These are phyloP conservation scores for Catagonus wagneri DNA, from an alignment of 2,113 vertebrate species.

Conservation along the genomic window DNA sequence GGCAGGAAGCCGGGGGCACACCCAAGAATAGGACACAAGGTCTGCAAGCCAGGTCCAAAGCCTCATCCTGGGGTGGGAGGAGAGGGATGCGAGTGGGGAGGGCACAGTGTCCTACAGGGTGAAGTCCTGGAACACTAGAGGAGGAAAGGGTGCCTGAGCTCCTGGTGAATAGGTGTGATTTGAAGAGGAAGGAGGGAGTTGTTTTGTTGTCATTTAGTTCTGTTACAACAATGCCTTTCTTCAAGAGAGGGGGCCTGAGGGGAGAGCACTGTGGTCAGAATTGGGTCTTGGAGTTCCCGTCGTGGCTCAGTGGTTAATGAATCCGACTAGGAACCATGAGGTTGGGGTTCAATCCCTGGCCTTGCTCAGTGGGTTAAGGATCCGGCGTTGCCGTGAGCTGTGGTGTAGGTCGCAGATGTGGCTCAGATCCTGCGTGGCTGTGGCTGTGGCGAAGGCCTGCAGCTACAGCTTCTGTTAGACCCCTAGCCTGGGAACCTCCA, in stretches of 20 bases:
- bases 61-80: background rate
- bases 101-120: background rate
- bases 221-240: background rate
- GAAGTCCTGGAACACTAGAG: background rate
- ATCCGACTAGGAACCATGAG: no score
- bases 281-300: no score
- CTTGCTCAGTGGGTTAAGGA: no score
- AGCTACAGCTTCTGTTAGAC: no score
- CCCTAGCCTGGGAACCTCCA: no score
- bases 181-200: background rate
- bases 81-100: background rate
- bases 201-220: background rate
- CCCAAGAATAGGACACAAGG: background rate
- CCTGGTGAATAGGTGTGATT: rapidly evolving
- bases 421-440: no score
- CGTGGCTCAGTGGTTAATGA: no score
- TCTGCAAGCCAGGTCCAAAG: background rate
- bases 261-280: no score
- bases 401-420: no score
- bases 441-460: no score
- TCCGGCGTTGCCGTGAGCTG: no score
- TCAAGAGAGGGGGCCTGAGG: background rate
- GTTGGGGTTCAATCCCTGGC: no score
- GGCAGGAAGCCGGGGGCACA: background rate
- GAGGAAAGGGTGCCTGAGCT: background rate